Conservation (phyloP, 2,113 vertebrate genomes). For the Lasiurus cinereus region DNA sequence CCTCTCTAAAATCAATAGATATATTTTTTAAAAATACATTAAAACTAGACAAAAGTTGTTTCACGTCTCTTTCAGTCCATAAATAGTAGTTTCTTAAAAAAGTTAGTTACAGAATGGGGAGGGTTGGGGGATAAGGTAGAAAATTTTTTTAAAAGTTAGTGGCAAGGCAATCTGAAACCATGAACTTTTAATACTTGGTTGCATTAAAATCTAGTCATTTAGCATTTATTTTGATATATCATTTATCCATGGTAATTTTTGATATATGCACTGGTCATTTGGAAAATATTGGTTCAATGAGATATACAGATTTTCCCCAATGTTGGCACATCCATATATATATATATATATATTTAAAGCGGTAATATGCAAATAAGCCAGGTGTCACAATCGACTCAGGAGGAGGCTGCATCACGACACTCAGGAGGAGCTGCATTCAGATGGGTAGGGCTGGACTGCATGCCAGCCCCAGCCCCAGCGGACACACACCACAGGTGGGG, state of each 20-base stretch:
- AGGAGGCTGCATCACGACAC: no score
- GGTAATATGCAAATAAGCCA: no score
- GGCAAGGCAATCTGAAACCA: not conserved
- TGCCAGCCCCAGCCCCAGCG: no score
- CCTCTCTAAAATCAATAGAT: no score
- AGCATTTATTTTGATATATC: not conserved
- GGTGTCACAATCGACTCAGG: no score
- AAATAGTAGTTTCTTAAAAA: constrained; percentile 38
- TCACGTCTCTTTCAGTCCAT: not conserved
- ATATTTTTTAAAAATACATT: not conserved
- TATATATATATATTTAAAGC: no score
- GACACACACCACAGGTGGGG: no score
- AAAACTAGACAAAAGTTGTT: not conserved
- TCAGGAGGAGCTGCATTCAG: no score
- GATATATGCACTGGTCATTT: not conserved
- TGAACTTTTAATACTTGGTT: not conserved
- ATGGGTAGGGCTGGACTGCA: no score
- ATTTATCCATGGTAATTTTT: constrained; percentile 28
- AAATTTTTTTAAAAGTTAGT: not conserved
- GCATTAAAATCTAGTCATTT: not conserved
- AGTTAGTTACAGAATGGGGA: not conserved
- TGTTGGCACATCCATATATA: not conserved
- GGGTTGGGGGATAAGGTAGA: no score
- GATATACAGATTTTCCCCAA: not conserved
- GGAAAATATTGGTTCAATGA: not conserved